Evolutionary conservation across 2,797 vertebrate species (phyloP).

Genomic region (Numenius phaeopus): DNA sequence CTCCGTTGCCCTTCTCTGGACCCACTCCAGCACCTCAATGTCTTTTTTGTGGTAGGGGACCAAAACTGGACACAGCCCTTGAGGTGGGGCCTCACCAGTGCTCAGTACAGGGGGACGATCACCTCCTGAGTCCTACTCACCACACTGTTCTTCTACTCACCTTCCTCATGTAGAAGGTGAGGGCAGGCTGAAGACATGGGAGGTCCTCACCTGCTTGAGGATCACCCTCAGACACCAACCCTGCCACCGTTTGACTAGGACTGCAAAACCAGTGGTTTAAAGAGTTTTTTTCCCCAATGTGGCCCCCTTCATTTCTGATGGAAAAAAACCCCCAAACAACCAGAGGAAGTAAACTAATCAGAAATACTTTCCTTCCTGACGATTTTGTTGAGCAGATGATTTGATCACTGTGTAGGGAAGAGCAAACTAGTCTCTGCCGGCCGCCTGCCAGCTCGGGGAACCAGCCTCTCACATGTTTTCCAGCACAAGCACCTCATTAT

Average conservation of each 20-base stretch:
- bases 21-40: too few relatives aligned
- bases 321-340: background rate
- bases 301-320: background rate
- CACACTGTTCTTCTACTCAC: too few relatives aligned
- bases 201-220: background rate
- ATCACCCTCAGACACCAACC: background rate
- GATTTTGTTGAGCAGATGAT: slow-evolving; percentile 58
- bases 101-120: too few relatives aligned
- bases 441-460: slow-evolving; percentile 68
- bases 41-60: too few relatives aligned
- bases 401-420: slow-evolving; percentile 54
- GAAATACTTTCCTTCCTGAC: slow-evolving; percentile 59
- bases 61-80: too few relatives aligned
- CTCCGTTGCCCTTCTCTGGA: too few relatives aligned
- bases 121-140: too few relatives aligned
- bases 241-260: background rate
- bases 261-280: background rate
- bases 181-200: background rate
- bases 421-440: slow-evolving; percentile 42
- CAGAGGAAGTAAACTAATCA: slow-evolving; percentile 31
- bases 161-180: background rate
- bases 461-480: slow-evolving; percentile 75
- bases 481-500: slow-evolving; percentile 82
- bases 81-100: too few relatives aligned
- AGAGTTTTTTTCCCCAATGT: rapidly evolving